Evolutionary conservation across 2,797 vertebrate genomes (phyloP).

Genomic region (Lepus oiostolus): DNA sequence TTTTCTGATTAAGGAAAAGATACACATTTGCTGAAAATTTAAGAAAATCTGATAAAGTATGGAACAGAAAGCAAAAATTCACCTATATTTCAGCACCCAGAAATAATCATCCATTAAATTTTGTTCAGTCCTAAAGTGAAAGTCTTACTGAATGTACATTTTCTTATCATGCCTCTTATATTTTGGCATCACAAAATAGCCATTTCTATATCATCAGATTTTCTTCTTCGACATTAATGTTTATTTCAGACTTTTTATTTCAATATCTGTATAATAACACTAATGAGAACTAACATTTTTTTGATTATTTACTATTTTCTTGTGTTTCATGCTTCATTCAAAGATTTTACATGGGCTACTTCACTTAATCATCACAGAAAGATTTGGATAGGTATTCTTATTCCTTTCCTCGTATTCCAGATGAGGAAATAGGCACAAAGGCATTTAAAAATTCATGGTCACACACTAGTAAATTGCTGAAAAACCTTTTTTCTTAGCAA

Average conservation of each 20-base stretch:
- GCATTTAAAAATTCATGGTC: background rate
- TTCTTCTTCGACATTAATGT: background rate
- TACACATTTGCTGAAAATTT: background rate
- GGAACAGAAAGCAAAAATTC: background rate
- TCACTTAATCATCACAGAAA: background rate
- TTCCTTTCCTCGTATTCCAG: background rate
- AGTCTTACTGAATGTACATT: background rate
- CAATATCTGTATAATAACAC: background rate
- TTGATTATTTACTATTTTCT: background rate
- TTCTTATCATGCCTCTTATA: background rate
- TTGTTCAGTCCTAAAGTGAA: background rate
- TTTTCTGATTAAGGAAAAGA: background rate
- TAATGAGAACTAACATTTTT: background rate
- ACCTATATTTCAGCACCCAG: background rate
- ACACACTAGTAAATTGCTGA: background rate
- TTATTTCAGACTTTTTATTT: too few relatives aligned
- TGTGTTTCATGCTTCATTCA: background rate
- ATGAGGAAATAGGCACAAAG: background rate
- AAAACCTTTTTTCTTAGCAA: background rate
- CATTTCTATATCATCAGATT: background rate
- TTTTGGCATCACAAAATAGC: too few relatives aligned
- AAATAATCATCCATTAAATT: background rate
- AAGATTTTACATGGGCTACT: background rate
- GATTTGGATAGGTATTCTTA: background rate
- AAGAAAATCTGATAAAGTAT: background rate